A percentile compares a stretch with the other conserved stretches of the same genome.
These are phyloP conservation scores for Hydrolagus colliei DNA, from an alignment of 2,797 vertebrate genomes.

Conservation along the genomic window DNA sequence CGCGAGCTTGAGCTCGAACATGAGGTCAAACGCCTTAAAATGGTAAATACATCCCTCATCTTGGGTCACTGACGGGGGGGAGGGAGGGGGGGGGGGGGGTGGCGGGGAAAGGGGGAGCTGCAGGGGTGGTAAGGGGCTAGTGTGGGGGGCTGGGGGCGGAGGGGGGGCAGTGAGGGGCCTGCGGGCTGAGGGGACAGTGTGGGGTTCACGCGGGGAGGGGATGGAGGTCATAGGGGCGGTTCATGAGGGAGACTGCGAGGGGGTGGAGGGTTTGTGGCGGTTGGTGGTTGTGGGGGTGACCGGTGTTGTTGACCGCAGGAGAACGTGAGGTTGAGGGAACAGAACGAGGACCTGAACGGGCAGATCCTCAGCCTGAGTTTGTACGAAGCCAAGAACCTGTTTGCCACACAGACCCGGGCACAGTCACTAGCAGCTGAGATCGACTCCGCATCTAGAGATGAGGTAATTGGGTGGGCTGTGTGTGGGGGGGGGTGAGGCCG, in stretches of 20 bases:
- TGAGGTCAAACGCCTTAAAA: slow-evolving; percentile 83
- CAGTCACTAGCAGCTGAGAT: slow-evolving; percentile 93
- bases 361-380: slow-evolving; percentile 93
- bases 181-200: too few relatives aligned
- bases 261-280: too few relatives aligned
- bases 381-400: slow-evolving; percentile 88
- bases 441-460: slow-evolving; percentile 86
- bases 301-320: slow-evolving; percentile 56
- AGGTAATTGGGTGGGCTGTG: slow-evolving; percentile 57
- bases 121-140: not conserved
- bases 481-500: not conserved
- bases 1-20: slow-evolving; percentile 88
- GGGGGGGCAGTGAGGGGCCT: too few relatives aligned
- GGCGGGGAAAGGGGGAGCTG: too few relatives aligned
- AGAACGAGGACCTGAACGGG: slow-evolving; percentile 89
- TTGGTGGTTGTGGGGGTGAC: too few relatives aligned
- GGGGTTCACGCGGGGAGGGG: too few relatives aligned
- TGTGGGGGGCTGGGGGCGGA: not conserved
- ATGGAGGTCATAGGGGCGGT: too few relatives aligned
- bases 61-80: not conserved
- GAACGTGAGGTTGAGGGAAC: slow-evolving; percentile 86
- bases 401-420: slow-evolving; percentile 89
- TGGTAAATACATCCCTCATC: slow-evolving; percentile 56
- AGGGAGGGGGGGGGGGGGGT: too few relatives aligned
- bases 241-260: too few relatives aligned